Percentiles rank a stretch among this genome's conserved stretches.
These are phyloP conservation scores for Gallinago jamesoni DNA, from an alignment of 2,113 vertebrate species.

Conservation along the genomic window DNA sequence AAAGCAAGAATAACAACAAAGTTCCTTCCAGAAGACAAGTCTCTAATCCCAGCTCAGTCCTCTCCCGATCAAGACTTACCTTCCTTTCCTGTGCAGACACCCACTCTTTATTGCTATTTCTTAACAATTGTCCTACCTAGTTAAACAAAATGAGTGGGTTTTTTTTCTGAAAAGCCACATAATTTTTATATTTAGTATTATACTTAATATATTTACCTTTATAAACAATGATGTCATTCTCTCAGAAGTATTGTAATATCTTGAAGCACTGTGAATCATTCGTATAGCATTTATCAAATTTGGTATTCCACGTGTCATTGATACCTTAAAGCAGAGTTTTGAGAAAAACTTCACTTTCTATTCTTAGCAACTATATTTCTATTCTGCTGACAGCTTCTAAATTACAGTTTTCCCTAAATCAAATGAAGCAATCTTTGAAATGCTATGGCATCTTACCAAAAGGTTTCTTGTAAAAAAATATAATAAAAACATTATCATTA, in stretches of 20 bases:
- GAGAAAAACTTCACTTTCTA: not conserved
- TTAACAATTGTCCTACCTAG: not conserved
- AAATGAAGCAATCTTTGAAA: not conserved
- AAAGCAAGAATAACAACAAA: not conserved
- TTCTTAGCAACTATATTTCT: not conserved
- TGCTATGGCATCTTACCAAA: not conserved
- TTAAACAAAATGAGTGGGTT: not conserved
- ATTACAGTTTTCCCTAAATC: not conserved
- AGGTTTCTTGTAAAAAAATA: not conserved
- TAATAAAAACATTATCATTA: not conserved
- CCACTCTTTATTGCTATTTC: not conserved
- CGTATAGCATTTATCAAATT: slow-evolving; percentile 80
- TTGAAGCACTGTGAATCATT: slow-evolving; percentile 82
- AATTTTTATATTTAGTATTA: not conserved
- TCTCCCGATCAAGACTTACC: not conserved
- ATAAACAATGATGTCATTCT: slow-evolving; percentile 83
- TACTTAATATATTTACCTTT: slow-evolving; percentile 71
- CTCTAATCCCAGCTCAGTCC: not conserved
- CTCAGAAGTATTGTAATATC: slow-evolving; percentile 82
- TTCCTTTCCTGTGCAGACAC: not conserved
- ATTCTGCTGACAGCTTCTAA: not conserved
- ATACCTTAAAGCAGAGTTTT: slow-evolving; percentile 73
- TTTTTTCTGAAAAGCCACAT: not conserved
- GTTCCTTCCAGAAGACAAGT: not conserved
- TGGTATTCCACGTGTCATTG: slow-evolving; percentile 79